phyloP scores from a whole-genome alignment of 2,888 invertebrate genomes.

The Andricus quercusramuli region DNA sequence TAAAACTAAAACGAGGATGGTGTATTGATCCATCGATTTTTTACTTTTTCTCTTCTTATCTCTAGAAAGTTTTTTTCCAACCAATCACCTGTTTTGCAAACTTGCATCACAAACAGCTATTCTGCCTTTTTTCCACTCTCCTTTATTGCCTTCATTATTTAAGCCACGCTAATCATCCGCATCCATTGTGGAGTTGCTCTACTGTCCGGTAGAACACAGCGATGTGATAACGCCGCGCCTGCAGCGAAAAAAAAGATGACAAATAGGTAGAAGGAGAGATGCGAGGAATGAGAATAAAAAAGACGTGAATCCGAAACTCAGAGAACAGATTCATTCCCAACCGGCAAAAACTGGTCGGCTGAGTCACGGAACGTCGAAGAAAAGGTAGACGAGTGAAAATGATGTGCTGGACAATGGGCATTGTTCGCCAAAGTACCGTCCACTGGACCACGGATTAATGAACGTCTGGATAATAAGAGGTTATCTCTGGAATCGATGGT shows the following conservation, averaged over 20 bases:
- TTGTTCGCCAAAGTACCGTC: conserved; percentile 69
- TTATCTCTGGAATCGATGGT: conserved; percentile 12
- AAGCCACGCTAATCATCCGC: no score
- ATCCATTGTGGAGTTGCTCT: conserved; percentile 54
- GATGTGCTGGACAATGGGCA: conserved; percentile 75
- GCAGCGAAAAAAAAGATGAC: conserved; percentile 49
- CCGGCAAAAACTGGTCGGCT: conserved; percentile 49
- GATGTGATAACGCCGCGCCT: conserved; percentile 37
- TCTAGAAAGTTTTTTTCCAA: background rate
- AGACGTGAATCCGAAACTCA: conserved; percentile 54
- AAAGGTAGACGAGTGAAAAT: conserved; percentile 72
- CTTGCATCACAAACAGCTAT: no score
- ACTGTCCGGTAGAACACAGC: conserved; percentile 55
- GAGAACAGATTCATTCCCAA: conserved; percentile 56
- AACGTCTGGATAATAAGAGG: conserved; percentile 45
- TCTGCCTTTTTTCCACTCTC: no score
- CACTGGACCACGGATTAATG: conserved; percentile 56
- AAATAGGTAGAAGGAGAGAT: conserved; percentile 23
- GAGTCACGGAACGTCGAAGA: conserved; percentile 58
- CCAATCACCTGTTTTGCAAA: no score
- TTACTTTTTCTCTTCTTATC: no score
- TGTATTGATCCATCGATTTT: background rate
- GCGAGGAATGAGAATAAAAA: conserved; percentile 24
- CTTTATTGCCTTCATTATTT: no score
- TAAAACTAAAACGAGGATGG: background rate